These are phyloP conservation scores for Sesamia inferens DNA, from an alignment of 2,888 invertebrate genomes.

Conservation along the genomic window DNA sequence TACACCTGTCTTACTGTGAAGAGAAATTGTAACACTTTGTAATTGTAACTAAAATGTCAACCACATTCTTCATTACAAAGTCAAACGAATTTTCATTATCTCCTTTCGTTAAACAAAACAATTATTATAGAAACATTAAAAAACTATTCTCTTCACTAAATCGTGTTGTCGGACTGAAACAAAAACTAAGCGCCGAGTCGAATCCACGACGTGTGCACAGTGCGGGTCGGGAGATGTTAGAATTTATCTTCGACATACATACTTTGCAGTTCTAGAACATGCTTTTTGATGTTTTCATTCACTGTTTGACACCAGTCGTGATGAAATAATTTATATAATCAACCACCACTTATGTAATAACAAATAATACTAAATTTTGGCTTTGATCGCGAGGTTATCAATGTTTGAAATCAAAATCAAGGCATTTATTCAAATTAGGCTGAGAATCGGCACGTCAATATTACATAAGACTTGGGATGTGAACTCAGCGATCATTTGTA, in stretches of 20 bases:
- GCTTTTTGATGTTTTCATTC: not conserved
- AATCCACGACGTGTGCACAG: not conserved
- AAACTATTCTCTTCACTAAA: conserved; percentile 9
- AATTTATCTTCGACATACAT: not conserved
- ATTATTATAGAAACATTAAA: conserved; percentile 8
- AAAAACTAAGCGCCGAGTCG: not conserved
- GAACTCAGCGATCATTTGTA: too few species aligned
- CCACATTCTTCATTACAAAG: conserved; percentile 8
- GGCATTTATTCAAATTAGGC: too few species aligned
- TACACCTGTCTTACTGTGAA: not conserved
- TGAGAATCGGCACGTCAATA: too few species aligned
- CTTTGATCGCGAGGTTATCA: too few species aligned
- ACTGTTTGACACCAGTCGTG: not conserved
- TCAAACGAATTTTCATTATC: conserved; percentile 27
- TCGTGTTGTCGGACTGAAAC: conserved; percentile 2
- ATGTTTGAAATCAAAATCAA: too few species aligned
- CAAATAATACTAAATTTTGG: not conserved
- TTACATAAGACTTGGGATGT: too few species aligned
- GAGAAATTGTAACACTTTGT: not conserved
- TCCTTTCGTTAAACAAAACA: conserved; percentile 13
- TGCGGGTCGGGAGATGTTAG: not conserved
- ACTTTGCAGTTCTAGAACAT: not conserved
- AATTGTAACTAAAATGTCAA: too few species aligned
- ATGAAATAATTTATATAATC: not conserved
- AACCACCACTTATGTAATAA: not conserved